Percentiles rank a stretch among this genome's conserved stretches.
Conservation (phyloP, 1,140 invertebrate species). For the Pissodes strobi region DNA sequence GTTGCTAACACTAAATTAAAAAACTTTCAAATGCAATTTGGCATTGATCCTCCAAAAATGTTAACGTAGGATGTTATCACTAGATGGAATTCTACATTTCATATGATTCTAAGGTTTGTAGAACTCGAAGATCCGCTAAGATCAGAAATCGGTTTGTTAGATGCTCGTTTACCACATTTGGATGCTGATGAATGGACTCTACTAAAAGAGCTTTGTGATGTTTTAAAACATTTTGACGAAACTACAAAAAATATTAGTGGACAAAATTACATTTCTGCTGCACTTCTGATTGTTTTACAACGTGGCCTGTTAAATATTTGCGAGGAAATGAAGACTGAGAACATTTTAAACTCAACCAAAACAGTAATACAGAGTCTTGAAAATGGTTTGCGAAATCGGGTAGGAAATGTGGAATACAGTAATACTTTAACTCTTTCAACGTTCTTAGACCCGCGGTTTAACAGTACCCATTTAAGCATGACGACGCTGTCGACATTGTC, state of each 20-base stretch:
- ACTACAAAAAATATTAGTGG: constrained; percentile 5
- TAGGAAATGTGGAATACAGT: constrained; percentile 27
- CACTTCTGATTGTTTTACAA: background rate
- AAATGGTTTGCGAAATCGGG: background rate
- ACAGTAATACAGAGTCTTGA: background rate
- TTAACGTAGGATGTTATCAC: constrained; percentile 47
- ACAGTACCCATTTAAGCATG: background rate
- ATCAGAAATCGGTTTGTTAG: constrained; percentile 14
- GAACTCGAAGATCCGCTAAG: too few relatives aligned
- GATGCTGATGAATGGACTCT: constrained; percentile 6
- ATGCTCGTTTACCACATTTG: constrained; percentile 5
- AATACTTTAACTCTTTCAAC: background rate
- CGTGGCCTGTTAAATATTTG: too few relatives aligned
- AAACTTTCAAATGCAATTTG: background rate
- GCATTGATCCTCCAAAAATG: background rate
- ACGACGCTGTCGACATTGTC: background rate
- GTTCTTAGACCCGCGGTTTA: background rate
- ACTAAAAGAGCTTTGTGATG: too few relatives aligned
- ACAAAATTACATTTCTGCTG: background rate
- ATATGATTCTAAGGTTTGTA: constrained; percentile 42
- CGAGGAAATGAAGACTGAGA: background rate
- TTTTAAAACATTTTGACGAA: too few relatives aligned
- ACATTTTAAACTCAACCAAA: background rate
- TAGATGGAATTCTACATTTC: too few relatives aligned
- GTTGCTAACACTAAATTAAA: background rate